Conservation (phyloP, 1,140 invertebrate genomes). For the Polypedilum pembai region DNA sequence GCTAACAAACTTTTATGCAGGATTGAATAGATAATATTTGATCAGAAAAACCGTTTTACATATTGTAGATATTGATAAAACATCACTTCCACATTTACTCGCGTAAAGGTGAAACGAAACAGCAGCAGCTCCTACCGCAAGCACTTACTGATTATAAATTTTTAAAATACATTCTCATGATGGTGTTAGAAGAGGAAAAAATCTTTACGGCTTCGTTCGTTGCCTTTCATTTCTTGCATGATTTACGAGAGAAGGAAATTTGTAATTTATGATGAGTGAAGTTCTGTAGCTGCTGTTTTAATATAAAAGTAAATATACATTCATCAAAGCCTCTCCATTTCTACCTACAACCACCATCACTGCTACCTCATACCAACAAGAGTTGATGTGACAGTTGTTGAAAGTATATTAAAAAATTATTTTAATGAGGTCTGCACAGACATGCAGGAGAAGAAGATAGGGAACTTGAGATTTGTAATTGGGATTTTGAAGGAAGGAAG, state of each 20-base stretch:
- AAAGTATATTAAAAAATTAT: slow-evolving; percentile 20
- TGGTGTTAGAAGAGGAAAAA: background rate
- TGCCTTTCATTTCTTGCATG: background rate
- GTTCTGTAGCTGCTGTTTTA: background rate
- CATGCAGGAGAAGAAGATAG: background rate
- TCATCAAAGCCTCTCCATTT: no score
- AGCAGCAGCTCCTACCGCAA: background rate
- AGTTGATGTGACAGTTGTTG: background rate
- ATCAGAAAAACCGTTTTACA: background rate
- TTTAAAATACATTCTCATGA: slow-evolving; percentile 9
- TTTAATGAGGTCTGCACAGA: background rate
- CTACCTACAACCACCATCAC: no score
- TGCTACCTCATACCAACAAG: no score
- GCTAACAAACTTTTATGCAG: slow-evolving; percentile 15
- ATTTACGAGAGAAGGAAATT: slow-evolving; percentile 4
- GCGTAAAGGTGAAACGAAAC: background rate
- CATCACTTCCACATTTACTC: slow-evolving; percentile 12
- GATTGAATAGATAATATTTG: slow-evolving; percentile 19
- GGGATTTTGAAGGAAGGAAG: no score
- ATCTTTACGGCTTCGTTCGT: background rate
- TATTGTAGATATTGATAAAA: slow-evolving; percentile 19
- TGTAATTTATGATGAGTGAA: background rate
- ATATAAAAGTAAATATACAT: no score
- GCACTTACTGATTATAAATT: slow-evolving; percentile 14
- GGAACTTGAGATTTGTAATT: no score